phyloP scores from a whole-genome alignment of 1,140 invertebrate genomes.

The Caenorhabditis tropicalis region DNA sequence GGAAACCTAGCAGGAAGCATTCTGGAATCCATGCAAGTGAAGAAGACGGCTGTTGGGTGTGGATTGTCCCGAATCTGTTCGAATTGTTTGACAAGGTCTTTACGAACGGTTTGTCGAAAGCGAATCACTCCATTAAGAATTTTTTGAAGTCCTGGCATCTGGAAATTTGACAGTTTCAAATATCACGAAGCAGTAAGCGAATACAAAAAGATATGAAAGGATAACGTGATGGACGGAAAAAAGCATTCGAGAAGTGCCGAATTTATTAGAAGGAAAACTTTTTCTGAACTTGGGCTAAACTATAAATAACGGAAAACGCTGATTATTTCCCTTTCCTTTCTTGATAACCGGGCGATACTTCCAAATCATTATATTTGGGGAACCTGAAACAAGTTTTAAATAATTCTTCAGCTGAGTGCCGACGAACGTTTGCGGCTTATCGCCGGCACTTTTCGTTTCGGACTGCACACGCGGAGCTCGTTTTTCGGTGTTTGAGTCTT shows the following conservation, averaged over 20 bases:
- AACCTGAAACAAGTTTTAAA: conserved; percentile 28
- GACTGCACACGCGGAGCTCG: conserved; percentile 59
- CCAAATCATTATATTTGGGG: conserved; percentile 60
- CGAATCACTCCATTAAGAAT: conserved; percentile 66
- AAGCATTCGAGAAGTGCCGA: not conserved
- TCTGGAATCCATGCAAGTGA: conserved; percentile 87
- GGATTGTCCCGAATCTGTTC: conserved; percentile 72
- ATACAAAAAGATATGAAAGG: conserved; percentile 23
- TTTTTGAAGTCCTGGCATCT: conserved; percentile 65
- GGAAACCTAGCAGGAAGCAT: conserved; percentile 58
- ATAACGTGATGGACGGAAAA: not conserved
- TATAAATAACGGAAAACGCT: too few species aligned
- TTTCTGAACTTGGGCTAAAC: too few species aligned
- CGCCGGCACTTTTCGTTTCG: conserved; percentile 56
- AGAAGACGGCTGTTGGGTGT: conserved; percentile 92
- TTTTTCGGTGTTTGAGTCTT: conserved; percentile 60
- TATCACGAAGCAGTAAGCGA: not conserved
- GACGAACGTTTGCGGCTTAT: conserved; percentile 10
- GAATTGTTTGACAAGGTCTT: conserved; percentile 70
- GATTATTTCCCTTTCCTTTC: not conserved
- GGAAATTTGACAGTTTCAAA: not conserved
- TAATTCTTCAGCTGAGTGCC: not conserved
- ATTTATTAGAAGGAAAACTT: not conserved
- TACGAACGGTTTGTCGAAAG: conserved; percentile 66
- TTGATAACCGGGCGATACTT: conserved; percentile 58